Conservation (phyloP, 2,113 vertebrate species). For the Galemys pyrenaicus region DNA sequence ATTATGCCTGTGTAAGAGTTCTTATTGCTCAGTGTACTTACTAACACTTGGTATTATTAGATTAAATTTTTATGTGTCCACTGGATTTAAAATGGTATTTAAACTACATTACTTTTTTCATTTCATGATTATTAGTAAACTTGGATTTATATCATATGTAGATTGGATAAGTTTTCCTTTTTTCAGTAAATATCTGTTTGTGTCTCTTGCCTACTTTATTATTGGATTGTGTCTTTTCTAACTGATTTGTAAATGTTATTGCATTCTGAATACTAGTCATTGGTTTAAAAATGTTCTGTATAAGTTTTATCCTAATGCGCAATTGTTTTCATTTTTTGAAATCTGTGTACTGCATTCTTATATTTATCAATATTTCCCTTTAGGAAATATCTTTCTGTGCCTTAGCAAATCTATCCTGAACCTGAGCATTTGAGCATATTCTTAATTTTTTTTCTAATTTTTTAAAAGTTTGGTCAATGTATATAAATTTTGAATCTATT, state of each 20-base stretch:
- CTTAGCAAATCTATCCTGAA: background rate
- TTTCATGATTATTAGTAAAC: slow-evolving; percentile 26
- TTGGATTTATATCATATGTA: background rate
- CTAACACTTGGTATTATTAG: background rate
- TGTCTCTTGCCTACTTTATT: background rate
- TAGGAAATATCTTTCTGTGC: background rate
- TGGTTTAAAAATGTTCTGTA: background rate
- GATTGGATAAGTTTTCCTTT: background rate
- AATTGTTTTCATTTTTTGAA: slow-evolving; percentile 2
- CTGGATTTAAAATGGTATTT: slow-evolving; percentile 11
- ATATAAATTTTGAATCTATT: background rate
- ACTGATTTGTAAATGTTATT: background rate
- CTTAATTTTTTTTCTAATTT: slow-evolving; percentile 25
- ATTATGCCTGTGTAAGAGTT: background rate
- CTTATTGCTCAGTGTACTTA: slow-evolving; percentile 33
- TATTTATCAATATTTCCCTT: background rate
- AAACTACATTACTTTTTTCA: background rate
- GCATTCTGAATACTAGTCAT: background rate
- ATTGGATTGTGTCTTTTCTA: background rate
- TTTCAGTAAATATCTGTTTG: background rate
- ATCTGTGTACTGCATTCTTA: background rate
- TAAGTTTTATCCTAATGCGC: slow-evolving; percentile 17
- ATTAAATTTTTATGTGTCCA: background rate
- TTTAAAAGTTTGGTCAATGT: background rate
- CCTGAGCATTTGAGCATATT: background rate